phyloP scores from a whole-genome alignment of 2,797 vertebrate species.

The Ptychobarbus kaznakovi region DNA sequence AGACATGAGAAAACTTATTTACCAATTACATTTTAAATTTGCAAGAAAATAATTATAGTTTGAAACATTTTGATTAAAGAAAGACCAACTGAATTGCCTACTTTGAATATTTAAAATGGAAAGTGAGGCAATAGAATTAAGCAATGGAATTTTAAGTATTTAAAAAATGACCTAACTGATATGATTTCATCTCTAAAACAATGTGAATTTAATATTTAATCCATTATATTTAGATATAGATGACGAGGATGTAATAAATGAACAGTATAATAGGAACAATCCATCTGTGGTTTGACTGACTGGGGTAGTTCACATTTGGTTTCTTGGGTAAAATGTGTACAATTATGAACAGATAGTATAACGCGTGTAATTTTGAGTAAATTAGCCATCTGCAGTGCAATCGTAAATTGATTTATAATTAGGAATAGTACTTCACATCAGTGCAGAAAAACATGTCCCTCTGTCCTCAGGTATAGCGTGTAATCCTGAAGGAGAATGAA shows the following conservation, averaged over 20 bases:
- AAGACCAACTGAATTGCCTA: neutral
- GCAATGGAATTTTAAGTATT: neutral
- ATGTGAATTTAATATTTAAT: neutral
- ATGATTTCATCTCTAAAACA: neutral
- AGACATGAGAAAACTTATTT: neutral
- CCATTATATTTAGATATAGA: neutral
- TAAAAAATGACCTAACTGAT: neutral
- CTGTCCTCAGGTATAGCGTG: constrained; percentile 16
- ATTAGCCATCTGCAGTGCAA: neutral
- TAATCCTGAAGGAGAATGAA: constrained; percentile 27
- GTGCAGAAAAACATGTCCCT: constrained; percentile 2
- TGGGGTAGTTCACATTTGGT: neutral
- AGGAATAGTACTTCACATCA: neutral
- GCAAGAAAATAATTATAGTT: neutral
- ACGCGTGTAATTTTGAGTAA: neutral
- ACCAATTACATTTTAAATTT: neutral
- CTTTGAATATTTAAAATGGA: neutral
- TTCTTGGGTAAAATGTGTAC: neutral
- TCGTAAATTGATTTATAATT: neutral
- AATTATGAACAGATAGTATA: neutral
- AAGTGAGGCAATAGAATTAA: neutral
- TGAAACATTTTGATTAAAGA: neutral
- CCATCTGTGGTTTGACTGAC: constrained; percentile 1
- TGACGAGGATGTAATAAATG: neutral
- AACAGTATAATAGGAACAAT: neutral